Base-by-base conservation (phyloP, 2,888 invertebrate species). In the Epinotia bilunana region DNA sequence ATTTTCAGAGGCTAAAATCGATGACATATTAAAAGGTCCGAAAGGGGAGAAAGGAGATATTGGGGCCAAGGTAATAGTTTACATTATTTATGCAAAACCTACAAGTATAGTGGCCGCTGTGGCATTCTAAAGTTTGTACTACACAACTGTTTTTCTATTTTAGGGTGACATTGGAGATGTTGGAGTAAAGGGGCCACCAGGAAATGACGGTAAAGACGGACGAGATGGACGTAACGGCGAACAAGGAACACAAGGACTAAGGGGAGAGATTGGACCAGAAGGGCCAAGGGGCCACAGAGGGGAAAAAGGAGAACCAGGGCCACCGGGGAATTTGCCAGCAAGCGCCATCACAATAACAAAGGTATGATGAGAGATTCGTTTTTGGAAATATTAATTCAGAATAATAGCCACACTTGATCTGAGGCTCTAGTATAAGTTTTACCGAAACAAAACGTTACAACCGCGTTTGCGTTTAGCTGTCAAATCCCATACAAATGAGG, bases 131-230 rank as follows among this genome's bases (percentile, higher is more conserved):
- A 39, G 9, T 39, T 39, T 39, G 39, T 9, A 9, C 39, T 9
- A 39, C 7, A 39, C 39, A 9, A 39, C 39, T 39, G 2, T 9
- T 28, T 3, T 12, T 43, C 20, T n/a, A 43, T 18, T 49, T 79
- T 81, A 95, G 82, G 98, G 98, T 69, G 94, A 94, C 77, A 94
- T 94, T 72, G 98, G 98, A 65, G 96, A 97, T 6, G 91, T 95
- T 76, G 97, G 97, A 20, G 84, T 90, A 57, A 94, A 94, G 1
- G 97, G 97, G 4, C 87, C 90, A 16, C 72, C 75, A 46, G 92
- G 92, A 13, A 68, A 65, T 11, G 77, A 79, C 0, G 92, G 92
- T 0, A 76, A 73, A 33, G 81, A 87, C 75, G 92, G 92, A 28
- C 91, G 93, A 11, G 88, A 93, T 58, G 98, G 98, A 70, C 83